Conservation (phyloP, 2,113 vertebrate genomes). For the Malaclemys terrapin region DNA sequence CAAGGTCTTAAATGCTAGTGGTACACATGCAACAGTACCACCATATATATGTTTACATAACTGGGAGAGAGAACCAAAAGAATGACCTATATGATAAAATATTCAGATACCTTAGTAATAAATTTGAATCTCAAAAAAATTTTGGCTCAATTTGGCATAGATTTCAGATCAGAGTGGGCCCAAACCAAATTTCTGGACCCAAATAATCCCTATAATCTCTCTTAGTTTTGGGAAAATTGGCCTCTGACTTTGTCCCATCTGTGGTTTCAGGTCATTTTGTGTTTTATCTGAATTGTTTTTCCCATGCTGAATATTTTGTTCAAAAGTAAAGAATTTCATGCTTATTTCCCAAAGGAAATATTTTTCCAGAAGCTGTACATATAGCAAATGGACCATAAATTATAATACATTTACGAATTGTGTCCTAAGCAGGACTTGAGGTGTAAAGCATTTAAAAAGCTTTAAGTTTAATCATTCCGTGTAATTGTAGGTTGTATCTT, state of each 20-base stretch:
- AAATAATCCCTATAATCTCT: neutral
- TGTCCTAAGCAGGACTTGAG: conserved; percentile 37
- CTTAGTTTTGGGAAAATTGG: neutral
- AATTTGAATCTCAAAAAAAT: neutral
- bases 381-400: conserved; percentile 69
- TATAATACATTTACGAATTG: conserved; percentile 63
- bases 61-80: neutral
- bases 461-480: conserved; percentile 68
- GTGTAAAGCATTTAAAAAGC: conserved; percentile 60
- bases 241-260: neutral
- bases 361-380: neutral
- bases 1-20: neutral
- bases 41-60: neutral
- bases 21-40: neutral
- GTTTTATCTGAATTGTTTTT: neutral
- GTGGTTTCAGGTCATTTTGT: neutral
- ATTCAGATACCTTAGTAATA: neutral
- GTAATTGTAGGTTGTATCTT: conserved; percentile 39
- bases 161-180: neutral
- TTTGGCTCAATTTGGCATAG: neutral
- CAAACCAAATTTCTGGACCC: neutral
- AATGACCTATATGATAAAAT: neutral
- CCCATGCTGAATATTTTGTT: neutral
- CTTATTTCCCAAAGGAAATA: conserved; percentile 46
- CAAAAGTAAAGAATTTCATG: conserved; percentile 10